Conservation (phyloP, 2,113 vertebrate species). For the Hypanus sabinus region DNA sequence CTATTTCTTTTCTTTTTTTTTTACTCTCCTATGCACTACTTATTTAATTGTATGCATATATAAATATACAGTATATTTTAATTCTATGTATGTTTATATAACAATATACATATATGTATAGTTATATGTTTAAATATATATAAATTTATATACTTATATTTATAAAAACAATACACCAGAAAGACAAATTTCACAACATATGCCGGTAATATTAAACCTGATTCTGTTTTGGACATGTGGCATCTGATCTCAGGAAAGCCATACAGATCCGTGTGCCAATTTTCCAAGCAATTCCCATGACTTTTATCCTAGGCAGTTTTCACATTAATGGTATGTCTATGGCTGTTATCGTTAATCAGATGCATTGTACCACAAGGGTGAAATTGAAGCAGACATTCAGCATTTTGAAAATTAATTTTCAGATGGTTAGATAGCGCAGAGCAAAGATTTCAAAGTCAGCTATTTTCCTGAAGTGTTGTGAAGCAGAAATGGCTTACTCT, state of each 20-base stretch:
- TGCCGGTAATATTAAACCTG: no score
- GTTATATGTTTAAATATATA: no score
- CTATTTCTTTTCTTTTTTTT: no score
- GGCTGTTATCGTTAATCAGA: slow-evolving; percentile 10
- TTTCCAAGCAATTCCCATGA: slow-evolving; percentile 10
- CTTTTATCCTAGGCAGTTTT: slow-evolving; percentile 22
- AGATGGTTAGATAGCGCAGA: neutral
- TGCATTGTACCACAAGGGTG: neutral
- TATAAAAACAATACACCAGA: no score
- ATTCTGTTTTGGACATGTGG: neutral
- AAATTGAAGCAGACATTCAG: neutral
- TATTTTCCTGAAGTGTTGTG: neutral
- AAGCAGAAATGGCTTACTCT: neutral
- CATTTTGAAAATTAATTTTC: neutral
- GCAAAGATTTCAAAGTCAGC: neutral
- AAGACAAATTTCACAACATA: no score
- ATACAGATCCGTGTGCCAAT: slow-evolving; percentile 4
- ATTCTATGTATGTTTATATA: no score
- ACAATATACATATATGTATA: no score
- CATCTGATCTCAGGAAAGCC: slow-evolving; percentile 19
- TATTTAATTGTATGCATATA: no score
- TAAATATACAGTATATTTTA: no score
- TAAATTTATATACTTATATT: no score
- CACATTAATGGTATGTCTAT: neutral
- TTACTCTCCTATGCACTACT: no score